A percentile compares a stretch with the other conserved stretches of the same genome.
Conservation (phyloP, 1,140 invertebrate genomes). For the Holcopasites calliopsidis region DNA sequence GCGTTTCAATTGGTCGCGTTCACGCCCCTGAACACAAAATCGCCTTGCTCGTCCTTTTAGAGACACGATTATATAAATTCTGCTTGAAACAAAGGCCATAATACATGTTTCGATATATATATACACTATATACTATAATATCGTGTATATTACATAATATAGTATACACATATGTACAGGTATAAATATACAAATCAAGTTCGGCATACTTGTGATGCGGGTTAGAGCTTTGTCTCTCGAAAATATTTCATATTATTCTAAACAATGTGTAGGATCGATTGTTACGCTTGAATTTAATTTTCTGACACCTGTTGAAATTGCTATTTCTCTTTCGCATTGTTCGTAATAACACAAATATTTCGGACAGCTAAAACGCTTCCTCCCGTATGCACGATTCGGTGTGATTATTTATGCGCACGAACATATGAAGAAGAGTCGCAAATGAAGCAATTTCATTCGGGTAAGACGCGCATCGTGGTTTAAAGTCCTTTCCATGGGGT, state of each 20-base stretch:
- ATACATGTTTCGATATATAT: conserved; percentile 35
- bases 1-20: neutral
- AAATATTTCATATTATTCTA: neutral
- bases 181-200: conserved; percentile 47
- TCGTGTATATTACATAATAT: conserved; percentile 47
- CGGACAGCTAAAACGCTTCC: neutral
- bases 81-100: conserved; percentile 42
- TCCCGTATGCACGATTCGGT: conserved; percentile 15
- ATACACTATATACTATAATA: conserved; percentile 46
- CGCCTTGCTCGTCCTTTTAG: neutral
- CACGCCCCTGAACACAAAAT: conserved; percentile 22
- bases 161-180: conserved; percentile 49
- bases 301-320: neutral
- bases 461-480: neutral
- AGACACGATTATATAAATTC: conserved; percentile 27
- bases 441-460: conserved; percentile 29
- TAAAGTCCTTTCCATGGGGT: conserved; percentile 6
- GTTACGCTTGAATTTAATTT: neutral
- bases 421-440: conserved; percentile 10
- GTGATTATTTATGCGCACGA: conserved; percentile 9
- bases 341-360: neutral
- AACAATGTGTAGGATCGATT: neutral
- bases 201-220: conserved; percentile 7
- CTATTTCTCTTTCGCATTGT: neutral
- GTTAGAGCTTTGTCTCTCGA: neutral